Conservation (phyloP, 2,797 vertebrate species). For the Poeciliopsis gracilis region DNA sequence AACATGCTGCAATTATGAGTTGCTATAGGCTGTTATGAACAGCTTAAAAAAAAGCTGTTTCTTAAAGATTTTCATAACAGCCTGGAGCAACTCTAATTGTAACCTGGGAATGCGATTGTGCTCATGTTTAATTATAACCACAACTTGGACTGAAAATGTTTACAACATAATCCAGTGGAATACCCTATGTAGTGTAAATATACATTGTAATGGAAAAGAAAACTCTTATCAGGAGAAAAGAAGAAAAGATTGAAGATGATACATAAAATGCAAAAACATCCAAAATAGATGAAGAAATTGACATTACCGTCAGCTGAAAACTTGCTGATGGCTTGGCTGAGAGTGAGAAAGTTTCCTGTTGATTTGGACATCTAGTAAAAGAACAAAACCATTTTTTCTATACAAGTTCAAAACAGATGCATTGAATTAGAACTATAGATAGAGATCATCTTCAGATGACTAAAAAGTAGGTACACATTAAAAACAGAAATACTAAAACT, state of each 20-base stretch:
- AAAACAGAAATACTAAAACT: background rate
- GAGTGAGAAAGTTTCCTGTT: slow-evolving; percentile 98
- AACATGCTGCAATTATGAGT: background rate
- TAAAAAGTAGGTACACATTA: slow-evolving; percentile 21
- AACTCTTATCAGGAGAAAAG: background rate
- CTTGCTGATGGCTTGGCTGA: slow-evolving; percentile 89
- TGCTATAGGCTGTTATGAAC: too few species aligned
- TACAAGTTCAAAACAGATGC: slow-evolving; percentile 22
- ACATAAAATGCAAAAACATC: slow-evolving; percentile 10
- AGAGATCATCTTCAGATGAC: slow-evolving; percentile 21
- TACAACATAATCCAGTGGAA: background rate
- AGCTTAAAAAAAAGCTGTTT: background rate
- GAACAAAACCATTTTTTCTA: slow-evolving; percentile 15
- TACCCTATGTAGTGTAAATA: background rate
- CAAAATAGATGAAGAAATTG: slow-evolving; percentile 8
- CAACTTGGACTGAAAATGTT: background rate
- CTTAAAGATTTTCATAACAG: background rate
- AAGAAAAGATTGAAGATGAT: background rate
- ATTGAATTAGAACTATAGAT: slow-evolving; percentile 4
- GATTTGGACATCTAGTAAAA: slow-evolving; percentile 96
- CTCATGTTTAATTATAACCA: background rate
- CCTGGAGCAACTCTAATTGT: background rate
- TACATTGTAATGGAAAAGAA: background rate
- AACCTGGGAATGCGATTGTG: background rate
- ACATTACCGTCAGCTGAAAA: slow-evolving; percentile 95